Conservation (phyloP, 2,888 invertebrate genomes). For the Helobdella robusta region DNA sequence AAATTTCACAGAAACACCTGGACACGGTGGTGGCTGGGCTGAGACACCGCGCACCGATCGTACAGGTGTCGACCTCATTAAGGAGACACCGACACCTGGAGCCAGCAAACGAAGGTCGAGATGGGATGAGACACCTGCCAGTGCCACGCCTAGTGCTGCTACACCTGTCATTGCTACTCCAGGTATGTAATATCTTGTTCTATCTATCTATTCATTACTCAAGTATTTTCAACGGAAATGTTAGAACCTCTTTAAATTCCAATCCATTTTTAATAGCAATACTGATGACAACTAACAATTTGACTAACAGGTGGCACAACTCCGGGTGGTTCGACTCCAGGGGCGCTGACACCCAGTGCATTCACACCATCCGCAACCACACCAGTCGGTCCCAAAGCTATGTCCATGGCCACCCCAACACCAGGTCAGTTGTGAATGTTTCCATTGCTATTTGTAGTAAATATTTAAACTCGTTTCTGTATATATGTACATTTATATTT, state of each 20-base stretch:
- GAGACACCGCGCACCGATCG: constrained; percentile 95
- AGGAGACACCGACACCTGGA: constrained; percentile 87
- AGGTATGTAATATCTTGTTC: too few species aligned
- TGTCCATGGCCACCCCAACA: constrained; percentile 96
- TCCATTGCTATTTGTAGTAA: background rate
- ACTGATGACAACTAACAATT: too few species aligned
- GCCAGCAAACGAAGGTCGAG: constrained; percentile 87
- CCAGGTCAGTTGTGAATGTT: constrained; percentile 55
- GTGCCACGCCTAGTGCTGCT: constrained; percentile 50
- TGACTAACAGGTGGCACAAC: constrained; percentile 34
- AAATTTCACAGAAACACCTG: constrained; percentile 71
- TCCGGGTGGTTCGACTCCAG: constrained; percentile 38
- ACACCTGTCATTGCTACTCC: constrained; percentile 39
- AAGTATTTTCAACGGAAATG: too few species aligned
- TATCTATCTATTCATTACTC: too few species aligned
- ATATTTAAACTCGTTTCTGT: background rate
- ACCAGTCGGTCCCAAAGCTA: constrained; percentile 68
- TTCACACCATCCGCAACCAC: constrained; percentile 50
- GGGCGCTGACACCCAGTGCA: constrained; percentile 41
- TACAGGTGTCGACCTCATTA: constrained; percentile 52
- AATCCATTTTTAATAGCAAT: too few species aligned
- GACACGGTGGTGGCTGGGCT: constrained; percentile 93
- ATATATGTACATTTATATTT: background rate
- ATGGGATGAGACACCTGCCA: constrained; percentile 94
- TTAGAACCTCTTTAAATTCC: too few species aligned